Percentiles rank a stretch among this genome's conserved stretches.
Evolutionary conservation across 1,140 invertebrate genomes (phyloP).

Genomic region (Apis dorsata): DNA sequence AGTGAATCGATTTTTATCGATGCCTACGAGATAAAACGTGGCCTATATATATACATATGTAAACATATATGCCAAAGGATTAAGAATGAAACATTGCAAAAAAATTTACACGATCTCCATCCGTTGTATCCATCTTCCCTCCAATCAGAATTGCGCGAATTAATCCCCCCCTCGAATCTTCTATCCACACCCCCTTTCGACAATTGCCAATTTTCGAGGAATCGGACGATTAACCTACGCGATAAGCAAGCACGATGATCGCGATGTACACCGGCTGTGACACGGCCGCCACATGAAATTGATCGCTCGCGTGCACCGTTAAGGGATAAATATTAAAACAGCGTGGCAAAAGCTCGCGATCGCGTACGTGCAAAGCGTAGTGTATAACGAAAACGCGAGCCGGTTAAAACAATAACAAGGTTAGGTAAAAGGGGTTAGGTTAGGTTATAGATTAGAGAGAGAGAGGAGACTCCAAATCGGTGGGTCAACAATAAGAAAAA

Average conservation of each 20-base stretch:
- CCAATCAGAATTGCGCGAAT: too few species aligned
- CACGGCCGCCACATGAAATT: conserved; percentile 8
- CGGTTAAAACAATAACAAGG: conserved; percentile 1
- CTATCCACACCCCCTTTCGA: not conserved
- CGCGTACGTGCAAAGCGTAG: conserved; percentile 36
- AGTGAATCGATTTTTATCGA: too few species aligned
- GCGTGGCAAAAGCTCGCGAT: conserved; percentile 47
- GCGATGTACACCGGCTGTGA: not conserved
- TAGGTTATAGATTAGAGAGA: not conserved
- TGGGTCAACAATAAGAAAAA: conserved; percentile 23
- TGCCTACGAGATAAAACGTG: too few species aligned
- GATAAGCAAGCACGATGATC: not conserved
- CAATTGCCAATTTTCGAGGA: conserved; percentile 8
- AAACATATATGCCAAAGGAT: too few species aligned
- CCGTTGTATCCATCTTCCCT: too few species aligned
- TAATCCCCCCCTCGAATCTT: too few species aligned
- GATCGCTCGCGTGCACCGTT: conserved; percentile 23
- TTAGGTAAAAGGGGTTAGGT: too few species aligned
- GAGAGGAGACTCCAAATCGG: not conserved
- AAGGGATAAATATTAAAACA: conserved; percentile 64
- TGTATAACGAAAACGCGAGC: conserved; percentile 51
- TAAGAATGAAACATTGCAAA: too few species aligned
- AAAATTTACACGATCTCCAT: too few species aligned
- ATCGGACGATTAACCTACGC: not conserved
- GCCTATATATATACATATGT: too few species aligned